Evolutionary conservation across 2,888 invertebrate species (phyloP).

Genomic region (Eristalis arbustorum): DNA sequence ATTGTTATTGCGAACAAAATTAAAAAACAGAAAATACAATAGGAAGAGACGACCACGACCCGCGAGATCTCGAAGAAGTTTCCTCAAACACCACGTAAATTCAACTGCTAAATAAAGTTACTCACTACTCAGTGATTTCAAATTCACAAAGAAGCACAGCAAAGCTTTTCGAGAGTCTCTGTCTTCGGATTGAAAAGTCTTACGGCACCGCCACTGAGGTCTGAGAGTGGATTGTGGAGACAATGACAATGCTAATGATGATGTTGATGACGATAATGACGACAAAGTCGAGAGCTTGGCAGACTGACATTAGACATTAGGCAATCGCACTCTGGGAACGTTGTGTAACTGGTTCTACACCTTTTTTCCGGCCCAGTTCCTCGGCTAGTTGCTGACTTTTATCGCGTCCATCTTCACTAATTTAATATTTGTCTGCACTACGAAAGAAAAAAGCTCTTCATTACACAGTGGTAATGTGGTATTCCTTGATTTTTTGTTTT

Average conservation of each 20-base stretch:
- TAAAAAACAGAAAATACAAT: slow-evolving; percentile 7
- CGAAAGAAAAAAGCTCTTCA: slow-evolving; percentile 46
- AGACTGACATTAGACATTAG: slow-evolving; percentile 1
- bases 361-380: slow-evolving; percentile 22
- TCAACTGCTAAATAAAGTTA: slow-evolving; percentile 65
- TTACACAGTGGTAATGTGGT: slow-evolving; percentile 3
- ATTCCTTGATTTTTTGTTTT: slow-evolving; percentile 11
- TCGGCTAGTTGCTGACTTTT: not conserved
- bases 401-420: slow-evolving; percentile 37
- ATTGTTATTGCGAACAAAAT: slow-evolving; percentile 55
- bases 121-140: slow-evolving; percentile 67
- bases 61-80: slow-evolving; percentile 39
- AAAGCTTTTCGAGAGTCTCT: slow-evolving; percentile 55
- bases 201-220: too few relatives aligned
- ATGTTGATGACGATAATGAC: not conserved
- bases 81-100: slow-evolving; percentile 55
- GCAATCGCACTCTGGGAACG: slow-evolving; percentile 23
- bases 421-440: slow-evolving; percentile 40
- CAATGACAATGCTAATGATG: not conserved
- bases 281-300: not conserved
- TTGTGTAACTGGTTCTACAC: slow-evolving; percentile 50
- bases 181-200: slow-evolving; percentile 35
- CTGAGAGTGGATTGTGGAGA: not conserved
- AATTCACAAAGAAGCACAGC: slow-evolving; percentile 42
- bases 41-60: not conserved